Percentiles rank a stretch among this genome's conserved stretches.
Evolutionary conservation across 2,888 invertebrate species (phyloP).

Genomic region (Meta bourneti): DNA sequence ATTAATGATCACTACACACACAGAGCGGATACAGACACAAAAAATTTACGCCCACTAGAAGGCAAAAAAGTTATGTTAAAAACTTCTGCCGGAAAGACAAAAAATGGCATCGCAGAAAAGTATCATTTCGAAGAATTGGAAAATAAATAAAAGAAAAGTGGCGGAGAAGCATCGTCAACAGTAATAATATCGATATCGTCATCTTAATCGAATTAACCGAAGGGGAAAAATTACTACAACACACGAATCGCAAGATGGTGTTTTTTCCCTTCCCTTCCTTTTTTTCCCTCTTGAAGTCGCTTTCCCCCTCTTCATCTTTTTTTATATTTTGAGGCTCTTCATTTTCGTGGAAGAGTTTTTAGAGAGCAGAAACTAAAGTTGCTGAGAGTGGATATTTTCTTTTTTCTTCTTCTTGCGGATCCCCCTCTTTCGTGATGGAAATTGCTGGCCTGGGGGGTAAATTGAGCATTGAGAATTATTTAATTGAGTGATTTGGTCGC

Average conservation of each 20-base stretch:
- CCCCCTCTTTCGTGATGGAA: constrained; percentile 28
- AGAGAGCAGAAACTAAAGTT: constrained; percentile 45
- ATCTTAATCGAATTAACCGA: constrained; percentile 73
- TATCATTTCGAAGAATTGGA: constrained; percentile 27
- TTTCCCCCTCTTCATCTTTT: constrained; percentile 1
- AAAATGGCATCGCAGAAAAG: constrained; percentile 7
- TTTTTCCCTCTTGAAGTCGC: constrained; percentile 15
- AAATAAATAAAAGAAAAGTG: constrained; percentile 55
- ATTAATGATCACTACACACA: constrained; percentile 23
- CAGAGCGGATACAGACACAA: background rate
- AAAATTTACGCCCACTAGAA: background rate
- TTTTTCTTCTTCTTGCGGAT: background rate
- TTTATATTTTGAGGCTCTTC: background rate
- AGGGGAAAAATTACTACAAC: constrained; percentile 64
- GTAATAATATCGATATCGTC: constrained; percentile 74
- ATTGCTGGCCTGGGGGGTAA: constrained; percentile 46
- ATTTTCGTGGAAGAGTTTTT: background rate
- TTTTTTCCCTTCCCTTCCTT: constrained; percentile 3
- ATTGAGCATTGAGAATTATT: constrained; percentile 68
- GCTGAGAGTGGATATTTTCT: constrained; percentile 38
- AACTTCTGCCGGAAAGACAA: constrained; percentile 20
- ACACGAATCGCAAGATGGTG: constrained; percentile 29
- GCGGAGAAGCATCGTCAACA: constrained; percentile 53
- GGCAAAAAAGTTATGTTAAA: background rate
- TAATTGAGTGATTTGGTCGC: constrained; percentile 52